Percentiles rank a stretch among this genome's conserved stretches.
Evolutionary conservation across 2,888 invertebrate genomes (phyloP).

Genomic region (Hylaea fasciaria): DNA sequence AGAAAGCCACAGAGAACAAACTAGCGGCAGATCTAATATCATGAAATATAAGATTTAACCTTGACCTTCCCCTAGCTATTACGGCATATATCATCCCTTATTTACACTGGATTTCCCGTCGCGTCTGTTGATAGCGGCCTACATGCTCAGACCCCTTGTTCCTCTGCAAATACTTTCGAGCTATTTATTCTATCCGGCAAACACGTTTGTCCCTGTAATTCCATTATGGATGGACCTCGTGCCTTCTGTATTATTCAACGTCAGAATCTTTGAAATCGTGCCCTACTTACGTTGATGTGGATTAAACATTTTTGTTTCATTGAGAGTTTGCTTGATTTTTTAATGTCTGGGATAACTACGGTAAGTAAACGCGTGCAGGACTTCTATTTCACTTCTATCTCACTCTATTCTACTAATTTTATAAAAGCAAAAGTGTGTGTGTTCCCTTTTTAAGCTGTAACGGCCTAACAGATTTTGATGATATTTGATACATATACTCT

Average conservation of each 20-base stretch:
- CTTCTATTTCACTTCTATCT: no score
- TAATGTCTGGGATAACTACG: not conserved
- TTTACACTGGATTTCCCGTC: constrained; percentile 36
- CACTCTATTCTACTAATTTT: no score
- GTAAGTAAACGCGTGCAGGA: not conserved
- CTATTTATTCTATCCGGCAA: constrained; percentile 44
- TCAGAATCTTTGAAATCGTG: constrained; percentile 35
- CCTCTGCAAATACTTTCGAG: constrained; percentile 42
- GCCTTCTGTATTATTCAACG: constrained; percentile 44
- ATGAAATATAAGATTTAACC: constrained; percentile 8
- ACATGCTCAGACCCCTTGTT: constrained; percentile 22
- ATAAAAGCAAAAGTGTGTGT: no score
- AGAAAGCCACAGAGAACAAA: no score
- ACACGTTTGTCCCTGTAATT: constrained; percentile 44
- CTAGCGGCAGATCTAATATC: no score
- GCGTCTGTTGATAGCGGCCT: constrained; percentile 32
- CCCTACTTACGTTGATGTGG: constrained; percentile 27
- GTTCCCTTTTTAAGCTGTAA: no score
- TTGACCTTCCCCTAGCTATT: constrained; percentile 27
- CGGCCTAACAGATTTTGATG: no score
- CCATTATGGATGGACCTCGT: constrained; percentile 44
- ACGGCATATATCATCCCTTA: constrained; percentile 29
- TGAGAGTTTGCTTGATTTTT: not conserved
- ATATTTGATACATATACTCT: no score
- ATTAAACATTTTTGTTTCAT: constrained; percentile 16